Conservation (phyloP, 2,113 vertebrate genomes). For the Ranitomeya imitator region DNA sequence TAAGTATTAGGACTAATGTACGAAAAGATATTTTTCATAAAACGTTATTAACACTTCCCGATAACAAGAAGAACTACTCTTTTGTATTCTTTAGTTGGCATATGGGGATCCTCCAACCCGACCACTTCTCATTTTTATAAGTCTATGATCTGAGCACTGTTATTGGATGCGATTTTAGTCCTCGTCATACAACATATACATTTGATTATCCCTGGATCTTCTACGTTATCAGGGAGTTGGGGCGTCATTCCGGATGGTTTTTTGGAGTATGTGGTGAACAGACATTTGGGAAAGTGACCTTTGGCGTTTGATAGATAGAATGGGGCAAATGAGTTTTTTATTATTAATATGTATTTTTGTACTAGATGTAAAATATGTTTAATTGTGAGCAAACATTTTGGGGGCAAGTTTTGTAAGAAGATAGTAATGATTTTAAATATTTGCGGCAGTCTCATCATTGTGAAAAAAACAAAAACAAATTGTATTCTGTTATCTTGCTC, state of each 20-base stretch:
- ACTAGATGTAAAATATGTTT: not conserved
- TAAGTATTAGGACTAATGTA: constrained; percentile 17
- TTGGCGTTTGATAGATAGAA: not conserved
- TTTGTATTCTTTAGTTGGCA: constrained; percentile 22
- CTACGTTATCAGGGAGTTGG: not conserved
- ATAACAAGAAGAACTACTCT: constrained; percentile 32
- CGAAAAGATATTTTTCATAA: constrained; percentile 19
- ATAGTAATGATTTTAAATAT: not conserved
- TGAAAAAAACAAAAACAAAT: not conserved
- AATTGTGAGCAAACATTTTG: not conserved
- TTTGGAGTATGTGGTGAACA: not conserved
- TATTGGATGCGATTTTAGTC: not conserved
- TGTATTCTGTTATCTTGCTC: not conserved
- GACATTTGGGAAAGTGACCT: not conserved
- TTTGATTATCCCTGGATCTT: not conserved
- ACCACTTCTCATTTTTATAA: constrained; percentile 32
- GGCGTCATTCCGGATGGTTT: not conserved
- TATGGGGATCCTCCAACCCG: not conserved
- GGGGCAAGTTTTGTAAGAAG: not conserved
- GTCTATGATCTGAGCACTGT: constrained; percentile 38
- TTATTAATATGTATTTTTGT: constrained; percentile 37
- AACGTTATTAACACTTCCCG: constrained; percentile 48
- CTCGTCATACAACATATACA: not conserved
- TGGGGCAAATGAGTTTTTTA: not conserved
- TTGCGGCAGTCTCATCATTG: not conserved